These are phyloP conservation scores for Junonia oenone DNA, from an alignment of 2,888 invertebrate genomes.

Conservation along the genomic window DNA sequence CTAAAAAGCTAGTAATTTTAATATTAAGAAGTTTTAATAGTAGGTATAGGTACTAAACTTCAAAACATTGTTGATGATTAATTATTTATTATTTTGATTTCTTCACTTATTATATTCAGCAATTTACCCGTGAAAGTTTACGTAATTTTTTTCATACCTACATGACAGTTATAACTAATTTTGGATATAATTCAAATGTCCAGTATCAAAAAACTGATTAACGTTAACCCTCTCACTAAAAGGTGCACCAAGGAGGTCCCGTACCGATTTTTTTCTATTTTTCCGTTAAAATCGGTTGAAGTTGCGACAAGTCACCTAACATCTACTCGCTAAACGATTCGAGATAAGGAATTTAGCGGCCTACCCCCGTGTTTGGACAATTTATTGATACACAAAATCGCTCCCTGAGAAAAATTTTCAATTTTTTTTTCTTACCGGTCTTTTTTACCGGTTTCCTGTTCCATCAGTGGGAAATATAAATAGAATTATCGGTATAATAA, in stretches of 20 bases:
- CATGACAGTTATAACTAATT: no score
- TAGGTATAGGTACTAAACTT: no score
- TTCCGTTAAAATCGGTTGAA: conserved; percentile 24
- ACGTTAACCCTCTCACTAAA: conserved; percentile 5
- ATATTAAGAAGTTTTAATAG: no score
- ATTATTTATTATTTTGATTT: no score
- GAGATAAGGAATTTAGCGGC: conserved; percentile 75
- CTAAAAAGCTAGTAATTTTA: no score
- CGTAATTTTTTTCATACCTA: no score
- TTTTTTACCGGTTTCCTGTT: conserved; percentile 44
- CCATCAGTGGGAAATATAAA: conserved; percentile 64
- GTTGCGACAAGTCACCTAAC: conserved; percentile 32
- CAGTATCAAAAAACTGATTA: no score
- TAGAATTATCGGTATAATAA: conserved; percentile 47
- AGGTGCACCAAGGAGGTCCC: conserved; percentile 26
- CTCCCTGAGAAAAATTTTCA: conserved; percentile 43
- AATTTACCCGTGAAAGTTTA: no score
- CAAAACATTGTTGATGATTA: no score
- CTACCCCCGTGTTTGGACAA: conserved; percentile 58
- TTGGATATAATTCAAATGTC: no score
- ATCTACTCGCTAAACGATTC: conserved; percentile 44
- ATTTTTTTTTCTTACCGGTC: no score
- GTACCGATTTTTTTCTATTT: conserved; percentile 23
- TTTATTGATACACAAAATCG: conserved; percentile 51
- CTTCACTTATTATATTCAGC: no score